Conservation (phyloP, 2,113 vertebrate genomes). For the Corvus moneduloides region DNA sequence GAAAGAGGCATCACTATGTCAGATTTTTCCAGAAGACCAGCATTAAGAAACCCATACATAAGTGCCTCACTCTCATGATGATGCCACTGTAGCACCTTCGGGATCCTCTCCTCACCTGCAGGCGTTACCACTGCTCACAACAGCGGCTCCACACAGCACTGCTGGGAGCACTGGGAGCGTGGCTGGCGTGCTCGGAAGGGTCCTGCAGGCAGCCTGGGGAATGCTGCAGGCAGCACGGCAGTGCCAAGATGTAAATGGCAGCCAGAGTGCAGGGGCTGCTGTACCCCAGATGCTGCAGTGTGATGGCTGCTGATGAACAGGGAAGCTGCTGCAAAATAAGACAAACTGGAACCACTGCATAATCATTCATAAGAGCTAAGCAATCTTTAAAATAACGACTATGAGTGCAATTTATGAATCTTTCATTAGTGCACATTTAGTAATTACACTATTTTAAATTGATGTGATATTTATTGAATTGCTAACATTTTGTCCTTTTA, state of each 20-base stretch:
- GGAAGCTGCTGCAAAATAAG: background rate
- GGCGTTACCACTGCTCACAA: background rate
- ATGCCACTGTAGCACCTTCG: background rate
- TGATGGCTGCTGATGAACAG: background rate
- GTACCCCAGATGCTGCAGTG: background rate
- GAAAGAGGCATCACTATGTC: background rate
- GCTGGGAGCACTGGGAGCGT: background rate
- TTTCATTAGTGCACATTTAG: conserved; percentile 19
- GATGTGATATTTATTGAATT: conserved; percentile 52
- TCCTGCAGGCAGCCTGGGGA: background rate
- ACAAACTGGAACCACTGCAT: background rate
- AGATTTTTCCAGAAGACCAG: background rate
- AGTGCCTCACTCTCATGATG: background rate
- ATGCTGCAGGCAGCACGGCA: background rate
- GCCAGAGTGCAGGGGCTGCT: background rate
- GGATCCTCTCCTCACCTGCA: background rate
- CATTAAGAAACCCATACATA: background rate
- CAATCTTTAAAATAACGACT: conserved; percentile 40
- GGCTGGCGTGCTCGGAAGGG: fast-evolving
- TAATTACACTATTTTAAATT: conserved; percentile 43
- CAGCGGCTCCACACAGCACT: background rate
- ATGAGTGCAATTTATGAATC: conserved; percentile 22
- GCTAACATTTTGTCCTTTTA: conserved; percentile 41
- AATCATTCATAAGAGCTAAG: conserved; percentile 13
- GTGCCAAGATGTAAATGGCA: background rate